Evolutionary conservation across 1,140 invertebrate species (phyloP), one percentile per base, ranked within the genome.

Genomic region (Panulirus ornatus): DNA sequence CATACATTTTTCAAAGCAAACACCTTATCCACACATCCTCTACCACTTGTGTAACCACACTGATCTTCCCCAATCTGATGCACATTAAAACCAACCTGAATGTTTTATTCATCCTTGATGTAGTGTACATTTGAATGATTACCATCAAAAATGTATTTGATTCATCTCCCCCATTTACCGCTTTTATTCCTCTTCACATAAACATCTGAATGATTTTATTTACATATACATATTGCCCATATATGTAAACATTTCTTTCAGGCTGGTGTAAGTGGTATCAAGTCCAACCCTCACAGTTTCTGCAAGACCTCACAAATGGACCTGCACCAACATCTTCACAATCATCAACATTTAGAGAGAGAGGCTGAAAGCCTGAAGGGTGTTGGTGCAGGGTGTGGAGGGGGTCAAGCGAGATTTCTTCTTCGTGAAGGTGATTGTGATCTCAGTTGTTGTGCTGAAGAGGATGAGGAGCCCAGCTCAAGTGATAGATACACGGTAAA

Each of bases 211-310:
- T 47, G 44, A 6, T 11, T 47, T 47, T 5, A 47, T 47, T 47
- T 47, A 47, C 44, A 47, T 5, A 47, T 6, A 58, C 22, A 22
- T 58, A 3, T 58, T 58, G 5, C 3, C 6, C 54, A 58, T 58
- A 0, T 22, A 19, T 58, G n/a, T n/a, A n/a, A n/a, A n/a, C n/a
- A n/a, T 76, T 63, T 82, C 22, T 76, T 22, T 40, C 78, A 85
- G 75, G 75, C 76, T 34, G 89, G 89, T 30, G 38, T 85, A 19
- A 71, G 30, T 19, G 83, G 83, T 0, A 85, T 91, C 73, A 91
- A 85, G 73, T 91, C 89, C 14, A 91, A 91, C 73, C 89, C 89
- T 36, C 89, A 91, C 27, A 91, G 89, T 82, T 91, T 91, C 54
- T 85, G 58, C 36, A 71, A 47, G 27, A 14, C 16, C n/a, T 81